Percentiles rank a stretch among this genome's conserved stretches.
Conservation (phyloP, 2,113 vertebrate species). For the Phodopus roborovskii region DNA sequence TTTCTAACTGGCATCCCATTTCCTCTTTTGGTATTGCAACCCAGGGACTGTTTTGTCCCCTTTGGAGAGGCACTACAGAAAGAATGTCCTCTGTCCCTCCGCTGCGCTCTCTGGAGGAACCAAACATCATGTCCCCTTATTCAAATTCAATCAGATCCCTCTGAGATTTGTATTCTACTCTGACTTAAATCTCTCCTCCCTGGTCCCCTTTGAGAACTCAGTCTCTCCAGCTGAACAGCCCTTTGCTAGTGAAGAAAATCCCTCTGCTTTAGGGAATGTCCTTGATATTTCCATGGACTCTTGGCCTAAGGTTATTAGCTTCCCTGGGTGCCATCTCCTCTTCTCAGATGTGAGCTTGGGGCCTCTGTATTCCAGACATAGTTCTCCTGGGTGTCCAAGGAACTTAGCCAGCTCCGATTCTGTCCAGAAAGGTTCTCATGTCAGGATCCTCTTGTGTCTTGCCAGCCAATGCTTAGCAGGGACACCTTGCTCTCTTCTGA, state of each 20-base stretch:
- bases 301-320: constrained; percentile 56
- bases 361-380: constrained; percentile 67
- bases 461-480: constrained; percentile 67
- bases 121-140: constrained; percentile 43
- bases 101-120: constrained; percentile 65
- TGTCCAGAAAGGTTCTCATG: constrained; percentile 69
- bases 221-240: constrained; percentile 66
- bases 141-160: constrained; percentile 37
- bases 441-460: constrained; percentile 72
- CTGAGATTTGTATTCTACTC: constrained; percentile 73
- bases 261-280: constrained; percentile 35
- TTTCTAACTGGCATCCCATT: constrained; percentile 44
- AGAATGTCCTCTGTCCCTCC: not conserved
- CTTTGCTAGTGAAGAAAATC: not conserved
- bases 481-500: constrained; percentile 66
- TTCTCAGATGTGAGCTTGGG: constrained; percentile 57
- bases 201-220: constrained; percentile 73
- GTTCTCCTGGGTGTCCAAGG: constrained; percentile 50
- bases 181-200: constrained; percentile 61
- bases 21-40: constrained; percentile 45
- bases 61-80: not conserved
- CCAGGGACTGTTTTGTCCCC: constrained; percentile 34
- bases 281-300: constrained; percentile 65
- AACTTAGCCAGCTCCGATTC: constrained; percentile 54
- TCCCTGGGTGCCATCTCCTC: constrained; percentile 22